Base-by-base conservation (phyloP, 1,140 invertebrate genomes). In the Rhopalosiphum padi region DNA sequence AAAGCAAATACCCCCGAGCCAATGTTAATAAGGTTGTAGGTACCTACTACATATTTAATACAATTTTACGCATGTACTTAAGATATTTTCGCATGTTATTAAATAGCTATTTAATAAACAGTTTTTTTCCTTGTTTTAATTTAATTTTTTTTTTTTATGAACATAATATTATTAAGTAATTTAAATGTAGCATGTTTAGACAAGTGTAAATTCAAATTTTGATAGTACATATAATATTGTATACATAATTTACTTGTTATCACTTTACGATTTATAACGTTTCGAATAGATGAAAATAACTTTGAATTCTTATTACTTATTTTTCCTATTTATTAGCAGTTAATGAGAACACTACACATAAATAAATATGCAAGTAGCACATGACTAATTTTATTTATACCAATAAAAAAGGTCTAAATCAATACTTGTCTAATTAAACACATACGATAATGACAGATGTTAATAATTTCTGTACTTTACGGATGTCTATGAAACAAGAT, bases 401-500 rank as follows among this genome's bases (percentile, higher is more conserved):
- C 11, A 15, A n/a, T n/a, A n/a, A 68, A 68, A n/a, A n/a, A 9
- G 7, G 25, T 25, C 4, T 30, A 30, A 9, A 60, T n/a, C 30
- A n/a, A 68, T 60, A 30, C 8, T 11, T 46, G 15, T 1, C 55
- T 68, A 15, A 15, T 68, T 60, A 60, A 30, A 7, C 60, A n/a
- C 30, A 68, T 68, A 68, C 4, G 25, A n/a, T 68, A 15, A 68
- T n/a, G 30, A 68, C 9, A 15, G 30, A 1, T 9, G 4, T 5
- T 30, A n/a, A n/a, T 15, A n/a, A 15, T n/a, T 60, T 15, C 25
- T 4, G 11, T 68, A 30, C 1, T 68, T 11, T 68, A 30, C 15
- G 0, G n/a, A 18, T 3, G 0, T n/a, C 9, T 60, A 30, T 30
- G 9, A 0, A 68, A 68, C 0, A n/a, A 30, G 5, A n/a, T n/a